These are phyloP conservation scores for Mionectes olivaceus DNA, from an alignment of 2,797 vertebrate genomes.

Conservation along the genomic window DNA sequence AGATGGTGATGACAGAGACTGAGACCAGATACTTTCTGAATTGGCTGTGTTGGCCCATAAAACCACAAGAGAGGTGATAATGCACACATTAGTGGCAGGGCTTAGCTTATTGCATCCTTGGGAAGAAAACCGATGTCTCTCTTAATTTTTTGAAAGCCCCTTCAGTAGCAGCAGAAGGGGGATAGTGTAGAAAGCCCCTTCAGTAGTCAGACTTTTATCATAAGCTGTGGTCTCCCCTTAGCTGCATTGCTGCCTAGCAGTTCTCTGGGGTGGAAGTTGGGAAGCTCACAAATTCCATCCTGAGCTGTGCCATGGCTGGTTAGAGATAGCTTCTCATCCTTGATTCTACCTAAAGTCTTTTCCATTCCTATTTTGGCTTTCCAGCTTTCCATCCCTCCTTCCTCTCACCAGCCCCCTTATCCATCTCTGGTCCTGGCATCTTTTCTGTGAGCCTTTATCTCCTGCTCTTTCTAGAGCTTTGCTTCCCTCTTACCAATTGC, in stretches of 20 bases:
- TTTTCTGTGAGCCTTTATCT: neutral
- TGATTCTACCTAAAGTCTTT: neutral
- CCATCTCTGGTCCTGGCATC: neutral
- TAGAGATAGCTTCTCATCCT: neutral
- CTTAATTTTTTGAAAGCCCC: neutral
- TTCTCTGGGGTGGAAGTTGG: neutral
- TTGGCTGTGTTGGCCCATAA: conserved; percentile 16
- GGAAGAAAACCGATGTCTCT: neutral
- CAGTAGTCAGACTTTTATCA: neutral
- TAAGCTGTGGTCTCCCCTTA: neutral
- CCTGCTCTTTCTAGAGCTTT: neutral
- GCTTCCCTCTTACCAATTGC: neutral
- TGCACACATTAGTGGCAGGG: neutral
- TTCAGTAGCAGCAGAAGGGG: neutral
- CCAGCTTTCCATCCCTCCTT: neutral
- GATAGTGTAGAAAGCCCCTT: neutral
- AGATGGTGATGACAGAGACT: neutral
- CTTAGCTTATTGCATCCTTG: neutral
- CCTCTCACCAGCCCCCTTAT: neutral
- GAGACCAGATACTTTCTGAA: conserved; percentile 59
- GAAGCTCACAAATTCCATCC: neutral
- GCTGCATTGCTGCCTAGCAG: neutral
- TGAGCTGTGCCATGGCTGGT: neutral
- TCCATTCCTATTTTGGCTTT: neutral
- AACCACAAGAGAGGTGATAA: conserved; percentile 35